These are phyloP conservation scores for Cacoxenus indagator DNA, from an alignment of 2,888 invertebrate genomes.

Conservation along the genomic window DNA sequence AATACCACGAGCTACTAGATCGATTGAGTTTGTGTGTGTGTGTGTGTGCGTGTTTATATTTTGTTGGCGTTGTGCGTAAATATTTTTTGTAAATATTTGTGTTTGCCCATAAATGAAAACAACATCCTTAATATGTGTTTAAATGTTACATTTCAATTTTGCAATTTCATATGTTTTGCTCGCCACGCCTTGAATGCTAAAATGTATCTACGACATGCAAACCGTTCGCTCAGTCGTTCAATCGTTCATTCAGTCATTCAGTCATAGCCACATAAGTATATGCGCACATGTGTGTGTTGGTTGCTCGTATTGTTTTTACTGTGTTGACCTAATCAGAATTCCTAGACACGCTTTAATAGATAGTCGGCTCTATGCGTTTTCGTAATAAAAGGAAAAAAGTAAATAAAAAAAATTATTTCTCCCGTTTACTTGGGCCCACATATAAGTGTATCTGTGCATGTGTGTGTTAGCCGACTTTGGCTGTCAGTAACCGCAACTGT, in stretches of 20 bases:
- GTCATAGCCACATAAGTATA: neutral
- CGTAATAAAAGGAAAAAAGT: slow-evolving; percentile 12
- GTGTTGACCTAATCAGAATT: slow-evolving; percentile 18
- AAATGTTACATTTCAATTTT: slow-evolving; percentile 62
- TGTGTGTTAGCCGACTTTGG: neutral
- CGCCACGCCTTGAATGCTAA: slow-evolving; percentile 57
- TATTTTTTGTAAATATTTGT: slow-evolving; percentile 17
- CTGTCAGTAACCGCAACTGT: neutral
- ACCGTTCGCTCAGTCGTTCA: slow-evolving; percentile 43
- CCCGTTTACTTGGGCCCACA: neutral
- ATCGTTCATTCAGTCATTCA: neutral
- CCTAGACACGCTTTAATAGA: slow-evolving; percentile 26
- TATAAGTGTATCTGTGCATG: neutral
- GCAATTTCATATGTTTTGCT: slow-evolving; percentile 45
- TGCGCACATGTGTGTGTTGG: neutral
- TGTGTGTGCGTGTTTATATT: neutral
- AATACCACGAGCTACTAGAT: neutral
- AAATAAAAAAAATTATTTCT: neutral
- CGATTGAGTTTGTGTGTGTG: neutral
- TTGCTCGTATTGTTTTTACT: neutral
- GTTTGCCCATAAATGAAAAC: slow-evolving; percentile 25
- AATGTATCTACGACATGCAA: slow-evolving; percentile 60
- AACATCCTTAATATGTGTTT: slow-evolving; percentile 61
- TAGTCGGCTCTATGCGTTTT: slow-evolving; percentile 1
- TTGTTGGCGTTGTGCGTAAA: too few species aligned